A percentile compares a stretch with the other conserved stretches of the same genome.
phyloP scores from a whole-genome alignment of 2,797 vertebrate genomes.

The Peromyscus aztecus region DNA sequence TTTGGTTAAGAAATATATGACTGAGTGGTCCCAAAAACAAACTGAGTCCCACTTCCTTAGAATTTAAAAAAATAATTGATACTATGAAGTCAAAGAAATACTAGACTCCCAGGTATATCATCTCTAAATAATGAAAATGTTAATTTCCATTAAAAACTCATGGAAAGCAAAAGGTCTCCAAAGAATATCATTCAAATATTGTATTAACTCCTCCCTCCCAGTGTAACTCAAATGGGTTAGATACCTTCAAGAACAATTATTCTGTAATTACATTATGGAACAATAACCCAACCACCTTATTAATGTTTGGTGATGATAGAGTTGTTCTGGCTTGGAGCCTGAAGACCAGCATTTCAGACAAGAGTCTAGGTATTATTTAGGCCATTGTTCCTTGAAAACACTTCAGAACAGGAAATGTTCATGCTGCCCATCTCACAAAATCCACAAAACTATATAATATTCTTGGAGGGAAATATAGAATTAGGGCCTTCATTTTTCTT shows the following conservation, averaged over 20 bases:
- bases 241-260: neutral
- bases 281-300: neutral
- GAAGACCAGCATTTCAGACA: neutral
- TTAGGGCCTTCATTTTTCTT: neutral
- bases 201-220: neutral
- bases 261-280: constrained; percentile 11
- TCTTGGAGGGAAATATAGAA: neutral
- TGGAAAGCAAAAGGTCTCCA: neutral
- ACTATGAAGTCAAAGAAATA: neutral
- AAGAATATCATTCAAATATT: constrained; percentile 11
- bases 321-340: neutral
- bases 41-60: neutral
- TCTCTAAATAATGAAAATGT: neutral
- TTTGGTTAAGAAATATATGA: neutral
- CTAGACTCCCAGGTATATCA: neutral
- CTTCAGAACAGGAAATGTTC: neutral
- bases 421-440: neutral
- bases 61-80: constrained; percentile 23
- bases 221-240: neutral
- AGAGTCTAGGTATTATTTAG: neutral
- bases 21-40: neutral
- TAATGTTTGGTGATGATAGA: neutral
- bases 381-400: neutral
- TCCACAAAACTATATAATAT: neutral
- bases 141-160: constrained; percentile 54